These are phyloP conservation scores for Chrysina gloriosa DNA, from an alignment of 2,888 invertebrate species.

Conservation along the genomic window DNA sequence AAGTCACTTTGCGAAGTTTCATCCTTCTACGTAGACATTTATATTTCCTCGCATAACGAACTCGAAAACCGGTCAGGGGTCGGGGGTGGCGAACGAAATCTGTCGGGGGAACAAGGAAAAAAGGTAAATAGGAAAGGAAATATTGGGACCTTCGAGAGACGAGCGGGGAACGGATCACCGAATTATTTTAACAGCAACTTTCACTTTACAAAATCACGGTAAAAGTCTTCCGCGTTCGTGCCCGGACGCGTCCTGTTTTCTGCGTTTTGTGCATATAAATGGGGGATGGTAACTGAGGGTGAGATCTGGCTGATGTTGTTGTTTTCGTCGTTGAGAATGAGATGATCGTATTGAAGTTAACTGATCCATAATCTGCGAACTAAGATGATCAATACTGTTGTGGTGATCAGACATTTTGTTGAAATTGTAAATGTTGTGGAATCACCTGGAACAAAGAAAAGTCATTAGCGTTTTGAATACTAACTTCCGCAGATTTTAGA, in stretches of 20 bases:
- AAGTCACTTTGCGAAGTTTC: conserved; percentile 27
- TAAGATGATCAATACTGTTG: conserved; percentile 39
- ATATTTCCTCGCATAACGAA: conserved; percentile 26
- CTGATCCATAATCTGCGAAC: conserved; percentile 37
- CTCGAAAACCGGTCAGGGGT: neutral
- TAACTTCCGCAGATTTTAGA: too few relatives aligned
- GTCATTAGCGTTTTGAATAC: neutral
- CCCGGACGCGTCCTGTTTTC: neutral
- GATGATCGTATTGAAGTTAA: conserved; percentile 27
- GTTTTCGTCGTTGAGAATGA: neutral
- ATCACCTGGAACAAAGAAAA: conserved; percentile 37
- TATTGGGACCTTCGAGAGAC: neutral
- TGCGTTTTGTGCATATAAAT: neutral
- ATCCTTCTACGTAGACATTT: conserved; percentile 33
- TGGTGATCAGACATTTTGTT: conserved; percentile 34
- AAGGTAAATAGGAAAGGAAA: conserved; percentile 23
- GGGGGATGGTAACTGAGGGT: neutral
- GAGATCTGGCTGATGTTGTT: neutral
- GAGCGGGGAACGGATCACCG: conserved; percentile 21
- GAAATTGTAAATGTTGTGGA: conserved; percentile 7
- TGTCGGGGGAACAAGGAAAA: neutral
- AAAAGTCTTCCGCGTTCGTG: conserved; percentile 7
- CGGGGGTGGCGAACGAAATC: neutral
- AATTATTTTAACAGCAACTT: conserved; percentile 22
- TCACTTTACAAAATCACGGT: conserved; percentile 35